Evolutionary conservation across 2,797 vertebrate species (phyloP).

Genomic region (Sternotherus odoratus): DNA sequence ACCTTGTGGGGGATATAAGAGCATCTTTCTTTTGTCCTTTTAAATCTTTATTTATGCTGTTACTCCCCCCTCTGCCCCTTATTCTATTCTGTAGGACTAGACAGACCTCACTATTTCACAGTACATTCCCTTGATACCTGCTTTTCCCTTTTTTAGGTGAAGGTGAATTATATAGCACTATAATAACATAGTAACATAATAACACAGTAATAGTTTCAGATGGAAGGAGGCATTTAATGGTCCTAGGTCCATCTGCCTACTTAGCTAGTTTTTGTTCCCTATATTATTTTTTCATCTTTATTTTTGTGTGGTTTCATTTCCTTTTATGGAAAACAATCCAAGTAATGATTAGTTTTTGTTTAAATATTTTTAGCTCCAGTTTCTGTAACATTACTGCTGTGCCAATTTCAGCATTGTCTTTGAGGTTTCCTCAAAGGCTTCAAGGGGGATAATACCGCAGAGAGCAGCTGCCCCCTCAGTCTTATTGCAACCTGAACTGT

Average conservation of each 20-base stretch:
- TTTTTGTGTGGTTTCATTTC: not conserved
- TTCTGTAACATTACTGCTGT: not conserved
- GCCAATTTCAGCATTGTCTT: not conserved
- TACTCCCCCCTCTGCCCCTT: not conserved
- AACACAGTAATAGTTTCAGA: not conserved
- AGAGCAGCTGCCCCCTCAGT: not conserved
- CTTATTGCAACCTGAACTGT: not conserved
- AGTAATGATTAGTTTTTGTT: not conserved
- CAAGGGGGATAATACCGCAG: not conserved
- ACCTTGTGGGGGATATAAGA: not conserved
- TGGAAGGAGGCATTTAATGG: not conserved
- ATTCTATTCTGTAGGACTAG: not conserved
- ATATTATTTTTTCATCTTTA: not conserved
- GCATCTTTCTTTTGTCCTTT: not conserved
- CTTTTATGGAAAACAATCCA: not conserved
- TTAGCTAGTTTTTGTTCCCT: not conserved
- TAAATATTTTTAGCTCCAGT: not conserved
- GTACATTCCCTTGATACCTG: not conserved
- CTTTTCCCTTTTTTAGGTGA: not conserved
- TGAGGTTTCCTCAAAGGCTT: not conserved
- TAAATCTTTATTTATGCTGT: not conserved
- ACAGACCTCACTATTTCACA: not conserved
- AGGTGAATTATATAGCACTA: not conserved
- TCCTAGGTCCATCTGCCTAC: not conserved
- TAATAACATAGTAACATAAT: not conserved